Percentiles rank a stretch among this genome's conserved stretches.
phyloP scores from a whole-genome alignment of 2,888 invertebrate genomes.

The Amiota communis region DNA sequence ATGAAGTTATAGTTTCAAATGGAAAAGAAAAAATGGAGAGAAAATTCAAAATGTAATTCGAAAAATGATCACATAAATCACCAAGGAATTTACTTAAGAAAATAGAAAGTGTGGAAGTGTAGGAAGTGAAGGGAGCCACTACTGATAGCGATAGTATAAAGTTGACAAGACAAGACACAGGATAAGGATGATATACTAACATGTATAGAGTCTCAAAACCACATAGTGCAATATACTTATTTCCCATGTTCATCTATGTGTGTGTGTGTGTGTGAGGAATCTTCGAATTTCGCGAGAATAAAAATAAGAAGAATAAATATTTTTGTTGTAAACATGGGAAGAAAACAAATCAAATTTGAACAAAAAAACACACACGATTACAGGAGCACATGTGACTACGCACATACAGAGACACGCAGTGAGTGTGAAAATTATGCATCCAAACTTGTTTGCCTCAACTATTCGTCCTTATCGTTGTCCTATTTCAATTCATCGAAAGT shows the following conservation, averaged over 20 bases:
- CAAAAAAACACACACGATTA: background rate
- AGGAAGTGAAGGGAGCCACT: too few species aligned
- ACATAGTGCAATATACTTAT: too few species aligned
- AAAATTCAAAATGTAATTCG: conserved; percentile 30
- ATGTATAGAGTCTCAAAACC: too few species aligned
- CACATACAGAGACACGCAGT: background rate
- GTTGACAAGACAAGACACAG: conserved; percentile 15
- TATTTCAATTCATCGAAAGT: conserved; percentile 18
- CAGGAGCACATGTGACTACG: background rate
- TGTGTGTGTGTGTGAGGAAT: too few species aligned
- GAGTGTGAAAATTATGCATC: conserved; percentile 21
- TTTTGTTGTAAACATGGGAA: background rate
- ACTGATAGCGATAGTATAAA: conserved; percentile 9
- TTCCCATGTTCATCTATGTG: too few species aligned
- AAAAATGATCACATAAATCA: conserved; percentile 31
- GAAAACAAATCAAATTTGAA: too few species aligned
- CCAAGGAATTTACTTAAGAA: conserved; percentile 29
- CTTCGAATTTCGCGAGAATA: too few species aligned
- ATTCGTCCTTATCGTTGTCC: too few species aligned
- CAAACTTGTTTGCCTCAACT: background rate
- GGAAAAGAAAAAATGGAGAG: background rate
- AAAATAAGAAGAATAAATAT: too few species aligned
- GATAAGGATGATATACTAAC: too few species aligned
- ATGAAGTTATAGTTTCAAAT: conserved; percentile 6
- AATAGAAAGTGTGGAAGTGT: background rate